Base-by-base conservation (phyloP, 2,888 invertebrate species). In the Phragmatobia fuliginosa region DNA sequence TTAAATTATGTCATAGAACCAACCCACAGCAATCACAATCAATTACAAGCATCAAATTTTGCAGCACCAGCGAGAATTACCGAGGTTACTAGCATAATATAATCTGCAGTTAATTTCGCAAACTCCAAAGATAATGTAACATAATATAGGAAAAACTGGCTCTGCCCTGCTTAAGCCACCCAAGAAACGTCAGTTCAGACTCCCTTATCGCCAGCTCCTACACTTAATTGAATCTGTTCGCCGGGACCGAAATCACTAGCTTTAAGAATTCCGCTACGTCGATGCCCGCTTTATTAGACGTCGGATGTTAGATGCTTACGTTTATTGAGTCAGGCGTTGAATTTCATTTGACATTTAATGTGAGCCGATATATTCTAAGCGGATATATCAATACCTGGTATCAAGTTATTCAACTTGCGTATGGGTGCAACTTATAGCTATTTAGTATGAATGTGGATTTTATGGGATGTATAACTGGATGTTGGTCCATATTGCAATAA, bases 151-250 rank as follows among this genome's bases (percentile, higher is more conserved):
- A 60, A 60, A 28, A 65, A 33, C 28, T 45, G 14, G n/a, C 60
- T 56, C 21, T 31, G 33, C n/a, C n/a, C 38, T 32, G 31, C 28
- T 58, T 33, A 63, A 45, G 21, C 33, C 56, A 38, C 52, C 62
- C 41, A 45, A 63, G 33, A 33, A 68, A 59, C 25, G 61, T 62
- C 59, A 33, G 59, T 36, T 49, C 41, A 61, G 7, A 66, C 62
- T 66, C 61, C 41, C 63, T 61, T 58, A 56, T 60, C 60, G 18
- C 60, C 68, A 41, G 45, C 63, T 52, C 64, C 56, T 62, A 33
- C 56, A 71, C 71, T 79, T 82, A 82, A 82, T 82, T 82, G 79
- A 82, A 82, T 82, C 79, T 65, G 65, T 62, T 62, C 74, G 45
- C 73, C 71, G 66, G 71, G 33, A 71, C 60, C 69, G 62, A 70